Conservation (phyloP, 2,113 vertebrate genomes). For the Struthidea cinerea region DNA sequence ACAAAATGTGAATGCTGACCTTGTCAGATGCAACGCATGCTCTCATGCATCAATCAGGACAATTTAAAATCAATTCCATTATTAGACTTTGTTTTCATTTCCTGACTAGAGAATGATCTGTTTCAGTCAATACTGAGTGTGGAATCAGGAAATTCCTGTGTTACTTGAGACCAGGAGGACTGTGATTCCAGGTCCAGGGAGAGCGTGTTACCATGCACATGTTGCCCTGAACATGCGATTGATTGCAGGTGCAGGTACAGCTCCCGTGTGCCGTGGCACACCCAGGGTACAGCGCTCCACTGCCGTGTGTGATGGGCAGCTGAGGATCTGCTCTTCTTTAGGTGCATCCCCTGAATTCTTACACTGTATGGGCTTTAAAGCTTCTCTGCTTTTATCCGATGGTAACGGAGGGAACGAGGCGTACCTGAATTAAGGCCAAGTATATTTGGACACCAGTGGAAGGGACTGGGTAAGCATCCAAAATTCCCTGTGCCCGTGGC, state of each 20-base stretch:
- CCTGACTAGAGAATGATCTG: background rate
- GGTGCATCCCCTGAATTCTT: background rate
- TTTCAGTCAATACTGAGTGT: background rate
- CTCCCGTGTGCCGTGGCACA: fast-evolving
- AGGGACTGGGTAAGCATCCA: fast-evolving
- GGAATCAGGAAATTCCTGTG: background rate
- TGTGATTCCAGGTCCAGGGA: background rate
- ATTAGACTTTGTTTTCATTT: background rate
- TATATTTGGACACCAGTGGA: background rate
- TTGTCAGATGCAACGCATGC: background rate
- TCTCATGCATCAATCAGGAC: background rate
- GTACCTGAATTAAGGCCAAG: too few relatives aligned
- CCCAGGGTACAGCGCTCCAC: fast-evolving
- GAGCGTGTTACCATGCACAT: fast-evolving
- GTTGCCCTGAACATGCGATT: fast-evolving
- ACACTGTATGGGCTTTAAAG: fast-evolving
- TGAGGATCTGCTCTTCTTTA: background rate
- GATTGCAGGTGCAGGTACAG: fast-evolving
- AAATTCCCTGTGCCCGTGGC: fast-evolving
- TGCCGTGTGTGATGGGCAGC: fast-evolving
- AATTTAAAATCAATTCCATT: background rate
- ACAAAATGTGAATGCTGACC: background rate
- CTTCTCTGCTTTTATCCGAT: background rate
- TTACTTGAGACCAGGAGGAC: fast-evolving
- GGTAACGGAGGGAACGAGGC: background rate